These are phyloP conservation scores for Progne subis DNA, from an alignment of 2,113 vertebrate species.

Conservation along the genomic window DNA sequence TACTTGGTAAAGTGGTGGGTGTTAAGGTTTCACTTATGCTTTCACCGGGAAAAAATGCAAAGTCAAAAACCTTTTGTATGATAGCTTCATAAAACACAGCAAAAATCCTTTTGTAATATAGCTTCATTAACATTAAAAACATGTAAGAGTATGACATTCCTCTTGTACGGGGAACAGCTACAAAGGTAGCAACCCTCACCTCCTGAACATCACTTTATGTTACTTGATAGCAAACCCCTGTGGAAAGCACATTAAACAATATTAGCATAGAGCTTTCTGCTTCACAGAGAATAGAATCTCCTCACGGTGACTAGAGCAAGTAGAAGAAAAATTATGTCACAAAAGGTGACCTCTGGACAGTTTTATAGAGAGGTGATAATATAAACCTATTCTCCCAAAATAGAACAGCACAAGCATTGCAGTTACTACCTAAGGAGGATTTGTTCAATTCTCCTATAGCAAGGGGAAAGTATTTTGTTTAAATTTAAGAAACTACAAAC, in stretches of 20 bases:
- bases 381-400: constrained; percentile 20
- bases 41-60: neutral
- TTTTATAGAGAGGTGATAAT: neutral
- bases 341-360: constrained; percentile 10
- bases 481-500: constrained; percentile 25
- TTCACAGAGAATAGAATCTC: constrained; percentile 7
- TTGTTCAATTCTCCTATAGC: neutral
- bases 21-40: neutral
- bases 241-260: constrained; percentile 48
- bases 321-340: neutral
- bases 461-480: constrained; percentile 21
- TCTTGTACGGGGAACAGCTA: constrained; percentile 14
- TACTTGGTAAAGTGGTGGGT: neutral
- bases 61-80: constrained; percentile 8
- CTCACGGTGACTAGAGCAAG: neutral
- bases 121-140: constrained; percentile 55
- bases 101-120: neutral
- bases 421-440: neutral
- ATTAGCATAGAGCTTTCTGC: constrained; percentile 40
- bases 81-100: constrained; percentile 18
- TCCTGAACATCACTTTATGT: neutral
- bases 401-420: neutral
- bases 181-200: constrained; percentile 41
- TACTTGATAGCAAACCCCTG: constrained; percentile 32
- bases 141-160: constrained; percentile 4